phyloP scores from a whole-genome alignment of 1,140 invertebrate genomes.

The Brachystomella parvula region DNA sequence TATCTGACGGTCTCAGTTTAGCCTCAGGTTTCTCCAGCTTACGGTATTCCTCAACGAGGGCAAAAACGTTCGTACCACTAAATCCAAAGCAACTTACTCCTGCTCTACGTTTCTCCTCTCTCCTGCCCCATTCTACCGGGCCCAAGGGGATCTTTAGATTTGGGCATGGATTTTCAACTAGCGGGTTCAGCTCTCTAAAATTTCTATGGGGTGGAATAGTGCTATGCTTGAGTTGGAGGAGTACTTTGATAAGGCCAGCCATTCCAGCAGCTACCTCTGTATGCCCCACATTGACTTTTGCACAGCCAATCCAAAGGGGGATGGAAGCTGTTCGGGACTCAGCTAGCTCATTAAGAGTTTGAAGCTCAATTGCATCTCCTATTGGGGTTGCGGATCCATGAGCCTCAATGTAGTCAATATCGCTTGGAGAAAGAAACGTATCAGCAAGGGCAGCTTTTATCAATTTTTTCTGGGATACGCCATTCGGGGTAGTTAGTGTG shows the following conservation, averaged over 20 bases:
- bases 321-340: too few species aligned
- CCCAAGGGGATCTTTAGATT: neutral
- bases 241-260: slow-evolving; percentile 5
- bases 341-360: slow-evolving; percentile 49
- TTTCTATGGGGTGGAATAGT: slow-evolving; percentile 8
- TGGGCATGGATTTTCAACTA: neutral
- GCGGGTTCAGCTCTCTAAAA: neutral
- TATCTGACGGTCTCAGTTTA: too few species aligned
- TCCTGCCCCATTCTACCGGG: neutral
- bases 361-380: slow-evolving; percentile 24
- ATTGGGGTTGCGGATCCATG: slow-evolving; percentile 55
- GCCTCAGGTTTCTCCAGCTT: too few species aligned
- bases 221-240: neutral
- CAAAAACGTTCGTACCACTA: slow-evolving; percentile 9
- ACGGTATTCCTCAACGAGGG: neutral
- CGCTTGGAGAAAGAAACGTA: slow-evolving; percentile 45
- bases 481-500: slow-evolving; percentile 2
- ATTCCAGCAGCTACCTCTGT: slow-evolving; percentile 50
- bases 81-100: slow-evolving; percentile 7
- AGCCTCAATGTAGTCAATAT: slow-evolving; percentile 50
- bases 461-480: slow-evolving; percentile 44
- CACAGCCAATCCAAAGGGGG: slow-evolving; percentile 51
- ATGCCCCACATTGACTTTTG: slow-evolving; percentile 56
- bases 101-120: neutral
- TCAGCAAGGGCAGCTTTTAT: slow-evolving; percentile 49